Conservation (phyloP, 2,797 vertebrate genomes). For the Hippocampus kuda region DNA sequence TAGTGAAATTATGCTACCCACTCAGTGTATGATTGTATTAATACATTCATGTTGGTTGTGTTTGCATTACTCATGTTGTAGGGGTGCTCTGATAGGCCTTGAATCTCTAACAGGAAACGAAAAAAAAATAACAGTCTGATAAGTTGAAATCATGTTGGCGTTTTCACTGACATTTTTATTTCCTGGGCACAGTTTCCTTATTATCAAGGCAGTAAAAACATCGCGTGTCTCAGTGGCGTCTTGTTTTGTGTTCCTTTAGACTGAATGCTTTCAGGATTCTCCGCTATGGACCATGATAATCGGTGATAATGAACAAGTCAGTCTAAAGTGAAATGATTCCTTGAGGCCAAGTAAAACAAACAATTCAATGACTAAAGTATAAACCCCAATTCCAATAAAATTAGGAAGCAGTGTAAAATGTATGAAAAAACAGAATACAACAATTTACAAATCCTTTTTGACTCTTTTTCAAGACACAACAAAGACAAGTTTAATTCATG, state of each 20-base stretch:
- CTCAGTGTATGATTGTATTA: not conserved
- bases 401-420: too few species aligned
- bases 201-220: slow-evolving; percentile 22
- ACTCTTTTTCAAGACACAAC: too few species aligned
- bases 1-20: not conserved
- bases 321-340: not conserved
- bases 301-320: too few species aligned
- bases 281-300: not conserved
- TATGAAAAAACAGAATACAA: too few species aligned
- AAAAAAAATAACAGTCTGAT: slow-evolving; percentile 35
- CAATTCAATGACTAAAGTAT: too few species aligned
- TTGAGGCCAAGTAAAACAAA: too few species aligned
- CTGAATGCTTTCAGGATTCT: not conserved
- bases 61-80: not conserved
- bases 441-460: too few species aligned
- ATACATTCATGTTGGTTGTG: not conserved
- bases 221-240: not conserved
- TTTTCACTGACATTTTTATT: slow-evolving; percentile 32
- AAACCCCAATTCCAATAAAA: too few species aligned
- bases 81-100: too few species aligned
- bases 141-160: slow-evolving; percentile 19
- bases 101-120: slow-evolving; percentile 33
- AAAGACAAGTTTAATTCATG: too few species aligned
- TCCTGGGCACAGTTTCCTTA: slow-evolving; percentile 46
- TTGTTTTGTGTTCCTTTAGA: not conserved